Base-by-base conservation (phyloP, 2,888 invertebrate genomes). In the Tetheella fluctuosa region DNA sequence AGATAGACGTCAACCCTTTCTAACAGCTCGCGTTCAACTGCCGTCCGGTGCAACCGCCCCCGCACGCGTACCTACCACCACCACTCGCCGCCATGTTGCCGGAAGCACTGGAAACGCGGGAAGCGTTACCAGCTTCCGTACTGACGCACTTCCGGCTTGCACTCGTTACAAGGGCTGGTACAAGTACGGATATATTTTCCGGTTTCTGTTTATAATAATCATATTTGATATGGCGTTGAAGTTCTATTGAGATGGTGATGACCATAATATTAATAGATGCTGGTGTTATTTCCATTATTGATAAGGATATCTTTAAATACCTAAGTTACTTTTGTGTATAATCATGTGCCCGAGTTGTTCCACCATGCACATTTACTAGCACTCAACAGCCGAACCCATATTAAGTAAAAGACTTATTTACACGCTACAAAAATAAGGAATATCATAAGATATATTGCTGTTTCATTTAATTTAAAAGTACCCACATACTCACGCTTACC, bases 111-210 rank as follows among this genome's bases (percentile, higher is more conserved):
- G 76, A 48, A 78, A 69, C 70, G 76, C 77, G 79, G 78, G 74
- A 75, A 79, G 74, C 80, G 80, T 76, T 57, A 72, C 74, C 69
- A 64, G 78, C 74, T 79, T 83, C 80, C 84, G 74, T 64, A 28
- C 64, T 71, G 74, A 84, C 83, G 79, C 81, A 82, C 80, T 76
- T 84, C 84, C 84, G 77, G 74, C 59, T 65, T 70, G 73, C 78
- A 76, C 73, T 75, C 73, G 73, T 69, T 71, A 68, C 59, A 55
- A 39, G 56, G 60, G 67, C 70, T 65, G 64, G 61, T 28, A 60
- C 60, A 63, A 61, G 59, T 57, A 55, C 56, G 53, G 57, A 55
- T 48, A 56, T 25, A 48, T 28, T 52, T 55, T 37, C 37, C 55
- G 34, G 37, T 55, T 55, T 34, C 5, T 15, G 23, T 34, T 13